phyloP scores from a whole-genome alignment of 2,888 invertebrate species.

The Heliconius charithonia region DNA sequence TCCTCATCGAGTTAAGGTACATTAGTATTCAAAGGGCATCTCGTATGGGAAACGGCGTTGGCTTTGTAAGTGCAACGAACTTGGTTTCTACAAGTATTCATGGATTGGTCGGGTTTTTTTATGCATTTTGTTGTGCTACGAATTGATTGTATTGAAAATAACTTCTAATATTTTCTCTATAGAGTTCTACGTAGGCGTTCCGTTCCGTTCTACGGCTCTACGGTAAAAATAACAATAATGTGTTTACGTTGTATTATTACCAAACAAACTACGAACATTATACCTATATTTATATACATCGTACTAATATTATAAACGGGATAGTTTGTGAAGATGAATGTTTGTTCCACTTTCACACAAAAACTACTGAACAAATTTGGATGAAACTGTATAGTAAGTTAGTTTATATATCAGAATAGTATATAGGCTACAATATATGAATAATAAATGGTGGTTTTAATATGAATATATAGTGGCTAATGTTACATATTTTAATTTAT shows the following conservation, averaged over 20 bases:
- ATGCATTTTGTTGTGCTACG: constrained; percentile 10
- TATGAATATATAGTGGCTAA: no score
- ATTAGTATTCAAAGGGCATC: constrained; percentile 42
- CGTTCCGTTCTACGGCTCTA: not conserved
- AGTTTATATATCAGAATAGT: no score
- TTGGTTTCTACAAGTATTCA: constrained; percentile 33
- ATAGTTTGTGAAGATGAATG: no score
- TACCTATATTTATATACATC: not conserved
- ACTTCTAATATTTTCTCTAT: not conserved
- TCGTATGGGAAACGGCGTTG: constrained; percentile 39
- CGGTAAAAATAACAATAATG: not conserved
- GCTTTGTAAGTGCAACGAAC: constrained; percentile 45
- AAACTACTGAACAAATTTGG: no score
- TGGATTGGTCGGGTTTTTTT: constrained; percentile 28
- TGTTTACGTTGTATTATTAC: not conserved
- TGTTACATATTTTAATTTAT: no score
- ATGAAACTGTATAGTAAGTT: no score
- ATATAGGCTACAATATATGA: no score
- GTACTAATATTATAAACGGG: no score
- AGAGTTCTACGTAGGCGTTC: not conserved
- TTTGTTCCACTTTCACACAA: no score
- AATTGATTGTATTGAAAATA: not conserved
- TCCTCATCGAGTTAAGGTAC: constrained; percentile 29
- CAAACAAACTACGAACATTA: not conserved
- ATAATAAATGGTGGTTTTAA: no score